Conservation (phyloP, 2,113 vertebrate species). For the Grus americana region DNA sequence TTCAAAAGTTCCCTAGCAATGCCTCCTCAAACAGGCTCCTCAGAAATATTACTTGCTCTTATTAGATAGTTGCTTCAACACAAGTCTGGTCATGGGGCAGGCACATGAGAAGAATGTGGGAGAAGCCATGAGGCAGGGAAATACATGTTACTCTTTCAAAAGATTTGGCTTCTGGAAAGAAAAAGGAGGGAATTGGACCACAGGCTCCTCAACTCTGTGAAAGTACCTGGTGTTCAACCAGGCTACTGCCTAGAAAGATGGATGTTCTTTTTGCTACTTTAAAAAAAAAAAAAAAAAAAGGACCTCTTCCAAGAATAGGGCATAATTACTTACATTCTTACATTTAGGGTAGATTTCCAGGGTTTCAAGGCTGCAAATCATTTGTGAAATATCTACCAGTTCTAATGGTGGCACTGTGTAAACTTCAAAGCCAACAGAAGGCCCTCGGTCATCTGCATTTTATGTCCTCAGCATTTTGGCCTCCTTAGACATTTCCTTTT, state of each 20-base stretch:
- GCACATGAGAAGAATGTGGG: neutral
- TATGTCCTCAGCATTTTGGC: neutral
- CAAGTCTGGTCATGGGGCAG: neutral
- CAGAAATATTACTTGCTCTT: neutral
- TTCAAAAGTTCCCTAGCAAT: neutral
- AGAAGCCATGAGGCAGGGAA: neutral
- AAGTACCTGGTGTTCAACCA: neutral
- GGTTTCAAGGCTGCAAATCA: neutral
- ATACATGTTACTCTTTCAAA: neutral
- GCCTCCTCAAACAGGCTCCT: neutral
- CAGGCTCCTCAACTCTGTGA: neutral
- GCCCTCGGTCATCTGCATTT: neutral
- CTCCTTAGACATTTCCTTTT: neutral
- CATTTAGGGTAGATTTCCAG: neutral
- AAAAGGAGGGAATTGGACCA: neutral
- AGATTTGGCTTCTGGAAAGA: neutral
- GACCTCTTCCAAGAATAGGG: neutral
- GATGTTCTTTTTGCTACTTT: neutral
- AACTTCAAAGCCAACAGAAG: neutral
- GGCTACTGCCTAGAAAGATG: neutral
- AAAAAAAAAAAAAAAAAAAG: neutral
- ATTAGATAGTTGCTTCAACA: neutral
- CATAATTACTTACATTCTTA: neutral
- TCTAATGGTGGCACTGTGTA: neutral
- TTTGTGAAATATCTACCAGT: neutral